A percentile compares a stretch with the other conserved stretches of the same genome.
These are phyloP conservation scores for Nothoprocta pentlandii DNA, from an alignment of 2,113 vertebrate species.

Conservation along the genomic window DNA sequence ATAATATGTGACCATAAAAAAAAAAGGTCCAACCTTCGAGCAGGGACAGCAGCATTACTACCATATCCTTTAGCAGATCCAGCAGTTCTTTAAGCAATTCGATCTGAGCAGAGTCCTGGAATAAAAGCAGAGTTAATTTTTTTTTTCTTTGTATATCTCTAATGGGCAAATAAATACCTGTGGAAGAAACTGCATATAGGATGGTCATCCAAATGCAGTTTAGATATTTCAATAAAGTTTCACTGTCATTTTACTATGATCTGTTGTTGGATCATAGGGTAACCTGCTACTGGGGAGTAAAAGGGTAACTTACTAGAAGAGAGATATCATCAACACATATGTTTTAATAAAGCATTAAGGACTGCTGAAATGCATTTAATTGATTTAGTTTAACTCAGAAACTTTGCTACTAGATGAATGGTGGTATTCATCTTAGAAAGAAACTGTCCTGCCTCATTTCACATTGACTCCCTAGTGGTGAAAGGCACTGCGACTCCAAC, in stretches of 20 bases:
- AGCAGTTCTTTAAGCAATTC: slow-evolving; percentile 96
- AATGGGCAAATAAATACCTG: not conserved
- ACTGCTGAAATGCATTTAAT: not conserved
- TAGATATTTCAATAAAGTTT: not conserved
- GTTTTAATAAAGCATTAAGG: not conserved
- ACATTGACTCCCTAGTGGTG: not conserved
- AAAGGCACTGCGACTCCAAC: not conserved
- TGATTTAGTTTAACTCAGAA: not conserved
- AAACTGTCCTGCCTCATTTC: not conserved
- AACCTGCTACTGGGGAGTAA: not conserved
- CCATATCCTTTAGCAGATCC: slow-evolving; percentile 98
- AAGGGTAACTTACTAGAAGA: not conserved
- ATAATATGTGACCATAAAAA: not conserved
- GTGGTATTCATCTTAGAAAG: not conserved
- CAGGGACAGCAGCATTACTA: slow-evolving; percentile 97
- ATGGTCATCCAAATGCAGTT: not conserved
- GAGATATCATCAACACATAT: not conserved
- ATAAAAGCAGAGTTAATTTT: not conserved
- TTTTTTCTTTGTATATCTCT: not conserved
- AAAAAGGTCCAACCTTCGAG: slow-evolving; percentile 88
- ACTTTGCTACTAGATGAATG: not conserved
- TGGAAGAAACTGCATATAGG: not conserved
- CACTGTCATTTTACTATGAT: not conserved
- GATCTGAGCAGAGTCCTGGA: slow-evolving; percentile 96
- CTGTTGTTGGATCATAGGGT: not conserved